These are phyloP conservation scores for Pterophyllum scalare DNA, from an alignment of 2,113 vertebrate species.

Conservation along the genomic window DNA sequence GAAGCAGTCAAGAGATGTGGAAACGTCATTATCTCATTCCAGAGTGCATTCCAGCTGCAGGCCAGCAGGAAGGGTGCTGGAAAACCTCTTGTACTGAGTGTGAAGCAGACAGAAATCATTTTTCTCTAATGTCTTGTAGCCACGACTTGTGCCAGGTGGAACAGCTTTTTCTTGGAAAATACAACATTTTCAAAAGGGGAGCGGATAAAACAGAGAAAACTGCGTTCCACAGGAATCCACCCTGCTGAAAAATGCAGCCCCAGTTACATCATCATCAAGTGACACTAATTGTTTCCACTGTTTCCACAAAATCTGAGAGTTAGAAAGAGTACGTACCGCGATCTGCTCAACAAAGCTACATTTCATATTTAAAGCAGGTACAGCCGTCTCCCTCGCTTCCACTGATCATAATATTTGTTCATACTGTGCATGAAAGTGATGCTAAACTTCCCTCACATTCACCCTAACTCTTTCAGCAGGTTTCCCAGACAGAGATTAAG, in stretches of 20 bases:
- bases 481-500: not conserved
- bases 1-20: conserved; percentile 27
- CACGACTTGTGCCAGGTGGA: conserved; percentile 36
- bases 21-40: conserved; percentile 62
- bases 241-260: conserved; percentile 53
- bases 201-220: conserved; percentile 17
- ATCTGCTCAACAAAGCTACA: not conserved
- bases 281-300: conserved; percentile 1
- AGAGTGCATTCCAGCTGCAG: conserved; percentile 52
- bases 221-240: conserved; percentile 50
- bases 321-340: not conserved
- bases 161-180: conserved; percentile 32
- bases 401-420: not conserved
- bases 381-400: not conserved
- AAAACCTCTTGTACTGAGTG: conserved; percentile 17
- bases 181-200: not conserved
- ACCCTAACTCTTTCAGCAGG: not conserved
- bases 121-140: conserved; percentile 47
- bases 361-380: not conserved
- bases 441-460: not conserved
- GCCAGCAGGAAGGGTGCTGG: conserved; percentile 59
- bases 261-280: conserved; percentile 56
- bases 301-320: conserved; percentile 7
- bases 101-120: conserved; percentile 49
- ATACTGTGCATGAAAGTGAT: not conserved